phyloP scores from a whole-genome alignment of 2,797 vertebrate genomes.

The Lepus townsendii region DNA sequence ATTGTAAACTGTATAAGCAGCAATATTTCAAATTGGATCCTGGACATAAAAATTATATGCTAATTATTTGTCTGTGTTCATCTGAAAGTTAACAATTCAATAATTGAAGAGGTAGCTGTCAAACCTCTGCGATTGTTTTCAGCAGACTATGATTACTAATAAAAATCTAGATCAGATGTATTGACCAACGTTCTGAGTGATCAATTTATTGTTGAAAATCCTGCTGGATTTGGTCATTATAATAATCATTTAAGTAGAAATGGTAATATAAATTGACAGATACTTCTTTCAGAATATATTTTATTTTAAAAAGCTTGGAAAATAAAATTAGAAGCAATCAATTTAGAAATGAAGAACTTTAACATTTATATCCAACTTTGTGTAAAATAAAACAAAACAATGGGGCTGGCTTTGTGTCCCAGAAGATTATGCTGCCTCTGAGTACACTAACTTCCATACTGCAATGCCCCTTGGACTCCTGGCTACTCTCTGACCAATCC shows the following conservation, averaged over 20 bases:
- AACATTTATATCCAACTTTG: background rate
- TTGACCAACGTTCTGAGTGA: background rate
- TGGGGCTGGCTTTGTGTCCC: background rate
- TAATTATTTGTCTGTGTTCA: background rate
- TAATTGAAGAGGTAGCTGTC: background rate
- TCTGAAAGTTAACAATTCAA: background rate
- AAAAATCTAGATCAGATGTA: background rate
- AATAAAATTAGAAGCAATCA: conserved; percentile 5
- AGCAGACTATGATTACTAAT: background rate
- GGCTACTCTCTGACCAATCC: too few relatives aligned
- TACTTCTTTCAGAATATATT: background rate
- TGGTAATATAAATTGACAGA: background rate
- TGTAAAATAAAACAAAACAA: background rate
- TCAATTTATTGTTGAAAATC: background rate
- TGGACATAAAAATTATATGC: background rate
- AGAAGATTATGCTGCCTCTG: too few relatives aligned
- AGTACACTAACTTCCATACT: too few relatives aligned
- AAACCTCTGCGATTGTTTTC: background rate
- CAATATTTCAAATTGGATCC: background rate
- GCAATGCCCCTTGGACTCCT: too few relatives aligned
- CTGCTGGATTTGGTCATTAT: background rate
- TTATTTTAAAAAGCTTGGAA: background rate
- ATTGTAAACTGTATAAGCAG: background rate
- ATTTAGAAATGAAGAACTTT: background rate
- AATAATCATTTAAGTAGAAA: background rate